Base-by-base conservation (phyloP, 1,140 invertebrate genomes). In the Chironomus striatipennis region DNA sequence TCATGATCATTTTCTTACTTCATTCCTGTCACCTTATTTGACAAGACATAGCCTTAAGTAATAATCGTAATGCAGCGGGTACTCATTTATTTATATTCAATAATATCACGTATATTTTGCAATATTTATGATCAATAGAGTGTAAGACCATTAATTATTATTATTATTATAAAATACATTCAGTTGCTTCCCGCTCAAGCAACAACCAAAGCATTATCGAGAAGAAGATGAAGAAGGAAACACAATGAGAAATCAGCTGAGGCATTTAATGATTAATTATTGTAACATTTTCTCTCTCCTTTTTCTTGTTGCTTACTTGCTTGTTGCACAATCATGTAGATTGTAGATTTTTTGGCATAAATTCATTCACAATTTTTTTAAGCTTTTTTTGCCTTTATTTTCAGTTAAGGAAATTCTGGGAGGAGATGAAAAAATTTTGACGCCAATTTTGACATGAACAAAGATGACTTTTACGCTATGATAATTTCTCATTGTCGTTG, bases 71-170 rank as follows among this genome's bases (percentile, higher is more conserved):
- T 34, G 24, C 24, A 34, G 24, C 24, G 24, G 24, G 24, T 34
- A 34, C 24, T 34, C 24, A 5, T 34, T 34, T 34, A 34, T 34
- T 5, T 12, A 57, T 57, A n/a, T 34, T 34, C 24, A 34, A 34
- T 34, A 34, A 34, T 34, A 34, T 34, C 24, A n/a, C 47, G n/a
- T 57, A n/a, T 57, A 57, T 57, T 57, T 57, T 10, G 47, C 47
- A 57, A 57, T 57, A 57, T 57, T 57, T 57, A 57, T 57, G 47
- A 57, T 57, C 47, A n/a, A 57, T 57, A 57, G 47, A 57, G 4
- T n/a, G n/a, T 57, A n/a, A 57, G 47, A n/a, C n/a, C 47, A 57
- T 57, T 57, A 57, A 57, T 57, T 57, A 57, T 57, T 57, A 57
- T 57, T 12, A 57, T 57, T 57, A 57, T 57, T 57, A 57, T n/a